Evolutionary conservation across 2,113 vertebrate genomes (phyloP).

Genomic region (Chinchilla lanigera): DNA sequence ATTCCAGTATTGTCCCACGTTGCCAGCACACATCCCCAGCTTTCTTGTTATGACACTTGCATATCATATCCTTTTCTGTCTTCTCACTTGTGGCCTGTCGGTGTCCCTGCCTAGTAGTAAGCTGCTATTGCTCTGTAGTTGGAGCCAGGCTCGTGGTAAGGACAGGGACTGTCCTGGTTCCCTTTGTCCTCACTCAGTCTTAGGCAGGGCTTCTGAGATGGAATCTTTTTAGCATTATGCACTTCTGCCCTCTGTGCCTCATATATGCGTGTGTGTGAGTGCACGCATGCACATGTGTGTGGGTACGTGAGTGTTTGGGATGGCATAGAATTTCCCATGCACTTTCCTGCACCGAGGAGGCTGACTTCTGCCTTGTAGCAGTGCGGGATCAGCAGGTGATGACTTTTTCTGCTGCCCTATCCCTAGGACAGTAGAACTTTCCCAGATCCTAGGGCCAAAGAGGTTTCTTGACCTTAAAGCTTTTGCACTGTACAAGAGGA

Average conservation of each 20-base stretch:
- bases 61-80: too few relatives aligned
- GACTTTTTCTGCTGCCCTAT: neutral
- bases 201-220: neutral
- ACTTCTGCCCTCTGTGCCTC: neutral
- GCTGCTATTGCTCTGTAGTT: neutral
- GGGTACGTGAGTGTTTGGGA: neutral
- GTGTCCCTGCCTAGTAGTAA: neutral
- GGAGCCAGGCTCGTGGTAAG: neutral
- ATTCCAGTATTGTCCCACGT: too few relatives aligned
- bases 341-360: neutral
- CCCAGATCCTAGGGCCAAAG: neutral
- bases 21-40: neutral
- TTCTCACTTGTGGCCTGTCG: neutral
- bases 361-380: neutral
- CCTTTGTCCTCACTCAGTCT: neutral
- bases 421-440: neutral
- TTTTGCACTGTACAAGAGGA: neutral
- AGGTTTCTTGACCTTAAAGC: neutral
- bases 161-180: neutral
- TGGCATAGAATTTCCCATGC: neutral
- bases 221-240: neutral
- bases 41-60: neutral
- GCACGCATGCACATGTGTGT: fast-evolving
- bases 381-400: fast-evolving
- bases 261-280: fast-evolving